A percentile compares a stretch with the other conserved stretches of the same genome.
These are phyloP conservation scores for Augochlora pura DNA, from an alignment of 1,140 invertebrate species.

Conservation along the genomic window DNA sequence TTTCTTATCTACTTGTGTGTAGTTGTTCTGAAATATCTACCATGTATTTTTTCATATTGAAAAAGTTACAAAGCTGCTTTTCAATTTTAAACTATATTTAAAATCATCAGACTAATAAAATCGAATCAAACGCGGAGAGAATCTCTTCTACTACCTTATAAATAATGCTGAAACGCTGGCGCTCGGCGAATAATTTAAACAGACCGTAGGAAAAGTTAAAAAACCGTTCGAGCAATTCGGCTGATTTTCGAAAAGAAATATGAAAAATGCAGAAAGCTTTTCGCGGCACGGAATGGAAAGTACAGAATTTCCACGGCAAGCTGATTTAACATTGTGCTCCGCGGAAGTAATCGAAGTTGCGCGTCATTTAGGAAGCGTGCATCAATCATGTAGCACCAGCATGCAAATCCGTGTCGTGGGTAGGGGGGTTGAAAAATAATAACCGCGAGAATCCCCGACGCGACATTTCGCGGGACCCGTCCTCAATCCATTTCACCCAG, in stretches of 20 bases:
- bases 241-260: background rate
- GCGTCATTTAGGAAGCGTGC: slow-evolving; percentile 10
- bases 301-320: background rate
- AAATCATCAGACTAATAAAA: too few species aligned
- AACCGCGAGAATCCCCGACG: slow-evolving; percentile 13
- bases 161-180: too few species aligned
- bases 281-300: background rate
- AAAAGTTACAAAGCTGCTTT: too few species aligned
- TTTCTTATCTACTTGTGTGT: too few species aligned
- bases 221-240: too few species aligned
- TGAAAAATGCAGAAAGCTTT: background rate
- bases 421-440: slow-evolving; percentile 34
- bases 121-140: too few species aligned
- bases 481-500: slow-evolving; percentile 45
- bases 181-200: too few species aligned
- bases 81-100: too few species aligned
- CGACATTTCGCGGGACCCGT: slow-evolving; percentile 13
- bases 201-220: too few species aligned
- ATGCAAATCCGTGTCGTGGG: background rate
- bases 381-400: slow-evolving; percentile 16
- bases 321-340: background rate
- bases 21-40: too few species aligned
- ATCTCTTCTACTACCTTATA: too few species aligned
- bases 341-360: background rate
- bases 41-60: too few species aligned